Base-by-base conservation (phyloP, 2,113 vertebrate species). In the Salvelinus fontinalis region DNA sequence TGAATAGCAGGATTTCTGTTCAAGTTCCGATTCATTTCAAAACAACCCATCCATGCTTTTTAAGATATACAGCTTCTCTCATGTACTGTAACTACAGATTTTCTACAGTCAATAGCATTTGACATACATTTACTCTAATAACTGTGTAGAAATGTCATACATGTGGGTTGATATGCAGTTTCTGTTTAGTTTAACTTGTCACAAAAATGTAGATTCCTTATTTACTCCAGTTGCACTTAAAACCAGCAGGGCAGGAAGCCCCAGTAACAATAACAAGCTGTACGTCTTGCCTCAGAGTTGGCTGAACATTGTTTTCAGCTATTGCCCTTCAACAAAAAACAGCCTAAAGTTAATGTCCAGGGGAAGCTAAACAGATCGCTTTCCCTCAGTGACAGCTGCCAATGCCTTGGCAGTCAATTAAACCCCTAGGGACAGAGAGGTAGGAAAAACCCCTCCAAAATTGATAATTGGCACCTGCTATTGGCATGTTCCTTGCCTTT, bases 341-440 rank as follows among this genome's bases (percentile, higher is more conserved):
- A 18, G 51, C 51, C 51, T 54, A 3, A 54, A 54, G 51, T 54
- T 54, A 74, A 79, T 82, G 85, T 83, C 81, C 83, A 66, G 70
- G 83, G 80, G 85, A 84, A 75, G 81, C 74, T 83, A 81, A 90
- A 81, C 75, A 84, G 74, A 85, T 84, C 83, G 70, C 83, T 70
- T 83, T 88, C 86, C 74, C 75, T 78, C 74, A 83, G 82, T 85
- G 78, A 81, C 75, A 16, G 59, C 31, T 54, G 51, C 51, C 51
- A 88, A 82, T 72, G 80, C 87, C 86, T 85, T 85, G 89, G 81
- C 83, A 79, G 71, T 54, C 86, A 74, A 81, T 88, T 89, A 86
- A 44, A 85, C 75, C 78, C 83, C 79, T 54, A 77, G 78, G 90
- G 79, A 86, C 88, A 44, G 51, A 70, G 18, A 20, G 66, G 57